A percentile compares a stretch with the other conserved stretches of the same genome.
Conservation (phyloP, 2,113 vertebrate species). For the Percopsis transmontana region DNA sequence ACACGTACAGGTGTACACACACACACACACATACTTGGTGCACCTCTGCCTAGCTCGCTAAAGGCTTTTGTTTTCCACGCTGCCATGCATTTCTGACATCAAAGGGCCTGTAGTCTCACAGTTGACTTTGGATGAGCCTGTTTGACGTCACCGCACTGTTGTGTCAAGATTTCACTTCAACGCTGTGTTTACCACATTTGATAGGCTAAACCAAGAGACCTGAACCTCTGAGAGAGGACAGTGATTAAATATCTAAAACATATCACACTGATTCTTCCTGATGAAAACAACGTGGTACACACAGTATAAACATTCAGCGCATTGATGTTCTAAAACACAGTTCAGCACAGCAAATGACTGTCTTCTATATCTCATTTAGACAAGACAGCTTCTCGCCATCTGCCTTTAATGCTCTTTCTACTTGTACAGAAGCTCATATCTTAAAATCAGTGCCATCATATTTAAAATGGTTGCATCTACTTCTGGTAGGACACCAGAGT, state of each 20-base stretch:
- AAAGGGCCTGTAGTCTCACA: constrained; percentile 62
- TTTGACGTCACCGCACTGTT: constrained; percentile 71
- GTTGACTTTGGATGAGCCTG: constrained; percentile 68
- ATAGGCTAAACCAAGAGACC: constrained; percentile 55
- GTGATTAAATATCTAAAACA: constrained; percentile 38
- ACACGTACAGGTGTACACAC: constrained; percentile 14
- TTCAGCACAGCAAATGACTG: constrained; percentile 25
- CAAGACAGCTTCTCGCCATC: constrained; percentile 14
- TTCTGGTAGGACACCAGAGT: constrained; percentile 4
- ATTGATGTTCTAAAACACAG: constrained; percentile 11
- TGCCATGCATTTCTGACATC: constrained; percentile 64
- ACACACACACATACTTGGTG: constrained; percentile 47
- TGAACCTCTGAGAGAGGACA: constrained; percentile 37
- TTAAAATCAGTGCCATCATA: constrained; percentile 27
- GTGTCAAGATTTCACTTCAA: constrained; percentile 69
- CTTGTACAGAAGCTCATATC: constrained; percentile 23
- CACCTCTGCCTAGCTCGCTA: constrained; percentile 58
- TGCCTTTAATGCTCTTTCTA: constrained; percentile 26
- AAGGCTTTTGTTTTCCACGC: constrained; percentile 54
- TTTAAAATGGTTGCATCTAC: constrained; percentile 14
- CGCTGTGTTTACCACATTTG: constrained; percentile 67
- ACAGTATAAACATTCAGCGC: constrained; percentile 34
- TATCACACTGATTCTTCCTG: constrained; percentile 18
- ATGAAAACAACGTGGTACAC: constrained; percentile 37
- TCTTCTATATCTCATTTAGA: constrained; percentile 33